A percentile compares a stretch with the other conserved stretches of the same genome.
phyloP scores from a whole-genome alignment of 2,888 invertebrate species.

The Tuta absoluta region DNA sequence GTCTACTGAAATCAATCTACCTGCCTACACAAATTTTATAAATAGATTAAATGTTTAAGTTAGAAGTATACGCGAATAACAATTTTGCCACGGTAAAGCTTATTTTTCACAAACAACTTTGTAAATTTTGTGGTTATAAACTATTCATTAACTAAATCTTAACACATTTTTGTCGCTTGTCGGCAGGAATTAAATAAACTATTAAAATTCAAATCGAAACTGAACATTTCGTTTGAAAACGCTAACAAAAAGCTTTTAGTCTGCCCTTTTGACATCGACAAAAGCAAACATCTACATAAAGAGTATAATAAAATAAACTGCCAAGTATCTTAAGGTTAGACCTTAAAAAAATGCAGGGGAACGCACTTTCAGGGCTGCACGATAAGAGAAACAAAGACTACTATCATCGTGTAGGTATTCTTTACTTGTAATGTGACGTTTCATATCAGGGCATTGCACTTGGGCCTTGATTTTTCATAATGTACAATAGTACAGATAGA shows the following conservation, averaged over 20 bases:
- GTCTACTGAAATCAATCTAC: not conserved
- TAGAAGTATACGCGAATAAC: too few species aligned
- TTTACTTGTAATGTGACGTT: slow-evolving; percentile 31
- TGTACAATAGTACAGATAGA: not conserved
- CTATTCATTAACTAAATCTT: too few species aligned
- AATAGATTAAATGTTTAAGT: too few species aligned
- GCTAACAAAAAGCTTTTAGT: not conserved
- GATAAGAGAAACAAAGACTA: slow-evolving; percentile 61
- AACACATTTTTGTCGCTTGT: too few species aligned
- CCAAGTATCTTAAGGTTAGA: slow-evolving; percentile 37
- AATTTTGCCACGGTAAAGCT: too few species aligned
- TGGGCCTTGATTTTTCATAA: slow-evolving; percentile 47
- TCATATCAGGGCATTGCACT: slow-evolving; percentile 37
- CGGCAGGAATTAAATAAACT: too few species aligned
- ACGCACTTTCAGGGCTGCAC: slow-evolving; percentile 69
- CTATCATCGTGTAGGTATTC: slow-evolving; percentile 53
- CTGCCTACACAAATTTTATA: too few species aligned
- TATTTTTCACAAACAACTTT: too few species aligned
- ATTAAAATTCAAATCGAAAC: not conserved
- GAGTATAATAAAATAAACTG: slow-evolving; percentile 41
- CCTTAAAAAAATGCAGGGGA: slow-evolving; percentile 65
- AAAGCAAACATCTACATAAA: slow-evolving; percentile 30
- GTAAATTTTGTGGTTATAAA: too few species aligned
- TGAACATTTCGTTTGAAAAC: not conserved
- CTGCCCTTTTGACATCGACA: slow-evolving; percentile 12